Conservation (phyloP, 1,140 invertebrate genomes). For the Tyrophagus putrescentiae region DNA sequence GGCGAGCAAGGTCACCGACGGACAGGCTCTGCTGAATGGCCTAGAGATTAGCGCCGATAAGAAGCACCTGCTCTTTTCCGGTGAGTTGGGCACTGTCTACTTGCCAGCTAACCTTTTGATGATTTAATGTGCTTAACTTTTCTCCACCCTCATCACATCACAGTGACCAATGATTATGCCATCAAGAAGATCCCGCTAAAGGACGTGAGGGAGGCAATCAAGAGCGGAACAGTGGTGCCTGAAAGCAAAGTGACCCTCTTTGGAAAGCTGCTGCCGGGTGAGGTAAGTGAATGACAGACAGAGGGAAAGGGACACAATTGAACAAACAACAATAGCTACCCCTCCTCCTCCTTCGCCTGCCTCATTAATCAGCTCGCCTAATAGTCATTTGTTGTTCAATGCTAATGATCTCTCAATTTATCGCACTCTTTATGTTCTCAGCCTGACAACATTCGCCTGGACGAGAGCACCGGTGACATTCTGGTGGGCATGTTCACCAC, state of each 20-base stretch:
- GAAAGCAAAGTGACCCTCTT: conserved; percentile 23
- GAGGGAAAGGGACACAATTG: no score
- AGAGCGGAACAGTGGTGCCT: neutral
- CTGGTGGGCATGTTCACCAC: conserved; percentile 44
- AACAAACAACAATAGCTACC: no score
- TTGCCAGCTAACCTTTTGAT: no score
- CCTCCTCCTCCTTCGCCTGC: no score
- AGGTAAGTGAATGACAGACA: no score
- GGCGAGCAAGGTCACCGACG: conserved; percentile 15
- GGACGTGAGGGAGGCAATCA: conserved; percentile 8
- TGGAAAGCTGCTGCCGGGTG: conserved; percentile 45
- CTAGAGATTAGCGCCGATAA: conserved; percentile 26
- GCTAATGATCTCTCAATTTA: no score
- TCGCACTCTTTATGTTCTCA: no score
- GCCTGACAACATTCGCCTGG: conserved; percentile 58
- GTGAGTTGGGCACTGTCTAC: no score
- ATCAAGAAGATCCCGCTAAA: conserved; percentile 20
- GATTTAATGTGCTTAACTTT: no score
- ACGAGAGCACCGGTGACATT: conserved; percentile 46
- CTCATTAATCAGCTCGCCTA: no score
- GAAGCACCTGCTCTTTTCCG: conserved; percentile 23
- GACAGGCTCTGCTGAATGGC: conserved; percentile 26
- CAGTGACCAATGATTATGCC: conserved; percentile 11
- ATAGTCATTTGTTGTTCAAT: no score
- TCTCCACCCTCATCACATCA: no score